Evolutionary conservation across 2,797 vertebrate species (phyloP).

Genomic region (Picus viridis): DNA sequence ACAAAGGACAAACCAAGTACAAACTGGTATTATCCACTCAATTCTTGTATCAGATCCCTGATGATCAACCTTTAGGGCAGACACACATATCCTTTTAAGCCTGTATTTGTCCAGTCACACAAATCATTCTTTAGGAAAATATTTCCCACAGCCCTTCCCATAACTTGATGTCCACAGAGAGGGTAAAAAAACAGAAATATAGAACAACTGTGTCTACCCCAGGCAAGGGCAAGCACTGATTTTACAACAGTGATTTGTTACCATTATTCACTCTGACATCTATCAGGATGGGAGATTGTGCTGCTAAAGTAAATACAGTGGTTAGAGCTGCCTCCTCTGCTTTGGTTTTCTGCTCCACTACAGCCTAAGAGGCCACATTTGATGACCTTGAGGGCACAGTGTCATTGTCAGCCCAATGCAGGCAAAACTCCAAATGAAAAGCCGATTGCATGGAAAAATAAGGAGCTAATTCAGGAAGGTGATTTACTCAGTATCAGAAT

Average conservation of each 20-base stretch:
- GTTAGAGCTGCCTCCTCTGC: slow-evolving; percentile 11
- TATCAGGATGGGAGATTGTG: slow-evolving; percentile 10
- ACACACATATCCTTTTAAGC: slow-evolving; percentile 48
- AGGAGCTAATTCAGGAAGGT: neutral
- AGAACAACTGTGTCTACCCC: neutral
- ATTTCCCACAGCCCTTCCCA: slow-evolving; percentile 64
- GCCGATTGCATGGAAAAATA: neutral
- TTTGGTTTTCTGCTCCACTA: slow-evolving; percentile 46
- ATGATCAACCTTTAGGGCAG: slow-evolving; percentile 51
- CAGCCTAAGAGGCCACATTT: slow-evolving; percentile 13
- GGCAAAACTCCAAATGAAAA: slow-evolving; percentile 15
- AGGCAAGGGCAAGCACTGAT: slow-evolving; percentile 41
- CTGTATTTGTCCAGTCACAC: slow-evolving; percentile 57
- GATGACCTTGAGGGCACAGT: slow-evolving; percentile 24
- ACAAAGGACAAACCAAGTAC: slow-evolving; percentile 47
- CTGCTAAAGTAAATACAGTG: slow-evolving; percentile 16
- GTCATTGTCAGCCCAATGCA: neutral
- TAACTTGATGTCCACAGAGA: slow-evolving; percentile 52
- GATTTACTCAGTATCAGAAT: neutral
- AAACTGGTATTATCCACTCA: slow-evolving; percentile 51
- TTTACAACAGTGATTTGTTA: slow-evolving; percentile 39
- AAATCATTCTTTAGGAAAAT: slow-evolving; percentile 59
- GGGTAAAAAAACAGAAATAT: slow-evolving; percentile 44
- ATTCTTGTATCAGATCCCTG: slow-evolving; percentile 28
- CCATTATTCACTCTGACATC: slow-evolving; percentile 45